These are phyloP conservation scores for Craseonycteris thonglongyai DNA, from an alignment of 2,113 vertebrate genomes.

Conservation along the genomic window DNA sequence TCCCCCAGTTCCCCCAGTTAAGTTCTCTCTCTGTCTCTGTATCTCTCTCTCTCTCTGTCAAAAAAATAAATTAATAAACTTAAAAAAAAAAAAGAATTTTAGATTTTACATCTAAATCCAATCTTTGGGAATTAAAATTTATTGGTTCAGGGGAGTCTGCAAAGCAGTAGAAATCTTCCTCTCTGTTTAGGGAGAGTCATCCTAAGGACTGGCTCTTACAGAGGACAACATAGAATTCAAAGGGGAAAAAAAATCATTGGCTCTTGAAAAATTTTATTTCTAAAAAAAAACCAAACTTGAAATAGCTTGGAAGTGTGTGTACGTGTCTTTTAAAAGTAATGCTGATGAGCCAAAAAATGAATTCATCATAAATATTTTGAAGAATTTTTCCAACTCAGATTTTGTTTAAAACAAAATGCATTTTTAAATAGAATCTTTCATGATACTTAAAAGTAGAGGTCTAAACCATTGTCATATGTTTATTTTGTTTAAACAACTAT, in stretches of 20 bases:
- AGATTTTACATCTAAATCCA: not conserved
- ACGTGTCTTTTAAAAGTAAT: not conserved
- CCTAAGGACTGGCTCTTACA: conserved; percentile 77
- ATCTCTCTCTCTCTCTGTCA: too few relatives aligned
- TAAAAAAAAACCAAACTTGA: not conserved
- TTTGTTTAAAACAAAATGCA: conserved; percentile 6
- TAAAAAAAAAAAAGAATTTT: too few relatives aligned
- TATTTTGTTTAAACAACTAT: conserved; percentile 10
- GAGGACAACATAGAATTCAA: conserved; percentile 69
- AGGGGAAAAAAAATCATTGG: not conserved
- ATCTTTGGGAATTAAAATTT: not conserved
- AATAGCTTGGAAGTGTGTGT: not conserved
- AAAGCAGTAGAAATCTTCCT: conserved; percentile 74
- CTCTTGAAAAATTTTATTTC: not conserved
- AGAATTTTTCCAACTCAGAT: not conserved
- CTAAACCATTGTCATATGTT: not conserved
- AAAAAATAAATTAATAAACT: too few relatives aligned
- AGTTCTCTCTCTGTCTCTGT: too few relatives aligned
- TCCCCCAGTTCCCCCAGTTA: too few relatives aligned
- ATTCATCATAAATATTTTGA: conserved; percentile 4
- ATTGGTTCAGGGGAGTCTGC: conserved; percentile 34
- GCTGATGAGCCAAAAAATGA: not conserved
- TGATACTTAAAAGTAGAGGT: not conserved
- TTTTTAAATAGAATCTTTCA: not conserved
- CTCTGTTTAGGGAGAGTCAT: conserved; percentile 80